Conservation (phyloP, 1,140 invertebrate species). For the Dufourea novaeangliae region DNA sequence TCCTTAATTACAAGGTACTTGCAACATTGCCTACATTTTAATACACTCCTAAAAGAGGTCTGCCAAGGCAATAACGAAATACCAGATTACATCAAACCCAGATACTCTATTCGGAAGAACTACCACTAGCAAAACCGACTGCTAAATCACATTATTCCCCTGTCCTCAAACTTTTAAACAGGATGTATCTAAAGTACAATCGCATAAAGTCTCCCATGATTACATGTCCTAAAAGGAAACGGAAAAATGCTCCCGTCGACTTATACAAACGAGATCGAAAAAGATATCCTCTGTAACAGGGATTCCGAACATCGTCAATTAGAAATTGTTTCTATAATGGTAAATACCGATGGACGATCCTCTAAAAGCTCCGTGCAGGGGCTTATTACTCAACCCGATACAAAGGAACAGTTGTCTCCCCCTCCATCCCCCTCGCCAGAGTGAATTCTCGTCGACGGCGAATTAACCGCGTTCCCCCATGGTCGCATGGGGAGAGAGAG, state of each 20-base stretch:
- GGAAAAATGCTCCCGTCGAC: not conserved
- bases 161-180: not conserved
- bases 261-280: not conserved
- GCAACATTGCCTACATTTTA: too few relatives aligned
- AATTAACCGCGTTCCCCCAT: constrained; percentile 17
- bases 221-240: not conserved
- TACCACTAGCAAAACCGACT: not conserved
- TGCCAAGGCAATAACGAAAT: too few relatives aligned
- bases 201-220: not conserved
- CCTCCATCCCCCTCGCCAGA: too few relatives aligned
- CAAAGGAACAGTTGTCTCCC: not conserved
- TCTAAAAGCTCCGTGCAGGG: not conserved
- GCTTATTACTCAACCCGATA: not conserved
- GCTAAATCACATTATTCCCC: not conserved
- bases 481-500: not conserved
- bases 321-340: not conserved
- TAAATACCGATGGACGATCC: not conserved
- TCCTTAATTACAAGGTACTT: too few relatives aligned
- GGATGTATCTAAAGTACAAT: not conserved
- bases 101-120: too few relatives aligned
- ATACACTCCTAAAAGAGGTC: too few relatives aligned
- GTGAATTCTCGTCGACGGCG: constrained; percentile 23
- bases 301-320: constrained; percentile 1
- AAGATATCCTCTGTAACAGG: not conserved
- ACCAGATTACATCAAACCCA: too few relatives aligned